phyloP scores from a whole-genome alignment of 2,113 vertebrate genomes.

The Barnardius zonarius region DNA sequence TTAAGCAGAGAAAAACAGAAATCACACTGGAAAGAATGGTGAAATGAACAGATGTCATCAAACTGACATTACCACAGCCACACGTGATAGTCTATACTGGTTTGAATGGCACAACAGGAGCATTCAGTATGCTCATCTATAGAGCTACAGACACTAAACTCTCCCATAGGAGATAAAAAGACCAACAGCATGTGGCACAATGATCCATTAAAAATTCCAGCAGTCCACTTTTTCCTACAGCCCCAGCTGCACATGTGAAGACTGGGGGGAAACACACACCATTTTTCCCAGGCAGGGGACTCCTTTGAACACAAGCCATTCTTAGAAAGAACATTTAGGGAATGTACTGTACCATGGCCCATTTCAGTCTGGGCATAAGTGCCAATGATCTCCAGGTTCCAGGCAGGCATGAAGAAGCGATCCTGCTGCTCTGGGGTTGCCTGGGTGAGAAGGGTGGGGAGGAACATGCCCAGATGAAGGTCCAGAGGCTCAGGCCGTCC shows the following conservation, averaged over 20 bases:
- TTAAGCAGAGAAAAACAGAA: not conserved
- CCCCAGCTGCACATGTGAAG: not conserved
- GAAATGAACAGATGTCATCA: not conserved
- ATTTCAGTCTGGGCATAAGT: constrained; percentile 99
- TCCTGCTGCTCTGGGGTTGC: constrained; percentile 93
- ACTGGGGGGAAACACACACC: not conserved
- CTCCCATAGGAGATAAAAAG: not conserved
- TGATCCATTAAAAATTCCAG: not conserved
- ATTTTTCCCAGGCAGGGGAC: not conserved
- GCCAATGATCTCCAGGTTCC: constrained; percentile 98
- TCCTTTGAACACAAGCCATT: constrained; percentile 8
- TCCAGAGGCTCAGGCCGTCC: constrained; percentile 91
- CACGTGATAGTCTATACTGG: not conserved
- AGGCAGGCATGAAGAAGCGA: constrained; percentile 95
- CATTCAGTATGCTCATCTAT: not conserved
- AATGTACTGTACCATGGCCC: constrained; percentile 92
- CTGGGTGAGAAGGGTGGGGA: constrained; percentile 96
- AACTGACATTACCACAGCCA: not conserved
- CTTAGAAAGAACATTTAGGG: constrained; percentile 59
- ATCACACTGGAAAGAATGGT: not conserved
- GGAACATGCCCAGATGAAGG: constrained; percentile 98
- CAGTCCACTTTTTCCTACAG: not conserved
- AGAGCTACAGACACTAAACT: not conserved
- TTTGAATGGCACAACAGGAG: not conserved
- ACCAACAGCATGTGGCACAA: not conserved